Conservation (phyloP, 2,113 vertebrate genomes). For the Chaetodon trifascialis region DNA sequence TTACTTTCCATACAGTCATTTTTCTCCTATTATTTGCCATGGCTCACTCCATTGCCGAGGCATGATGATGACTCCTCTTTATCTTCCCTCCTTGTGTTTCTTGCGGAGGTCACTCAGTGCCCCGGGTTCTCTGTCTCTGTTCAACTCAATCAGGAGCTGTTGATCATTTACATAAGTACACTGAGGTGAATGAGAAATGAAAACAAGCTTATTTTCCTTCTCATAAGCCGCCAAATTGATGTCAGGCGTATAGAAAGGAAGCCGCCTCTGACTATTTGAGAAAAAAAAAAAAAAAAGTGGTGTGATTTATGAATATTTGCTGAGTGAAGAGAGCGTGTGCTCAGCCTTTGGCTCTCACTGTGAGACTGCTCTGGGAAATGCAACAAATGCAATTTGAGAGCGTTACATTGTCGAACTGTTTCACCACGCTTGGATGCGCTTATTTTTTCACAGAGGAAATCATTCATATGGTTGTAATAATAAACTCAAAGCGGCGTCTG, state of each 20-base stretch:
- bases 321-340: constrained; percentile 24
- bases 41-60: background rate
- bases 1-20: background rate
- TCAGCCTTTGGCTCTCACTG: constrained; percentile 10
- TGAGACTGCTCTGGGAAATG: constrained; percentile 21
- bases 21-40: constrained; percentile 14
- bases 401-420: constrained; percentile 10
- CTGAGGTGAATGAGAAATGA: constrained; percentile 11
- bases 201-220: constrained; percentile 26
- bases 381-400: constrained; percentile 25
- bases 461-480: constrained; percentile 24
- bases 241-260: background rate
- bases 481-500: constrained; percentile 2
- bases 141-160: background rate
- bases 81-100: background rate
- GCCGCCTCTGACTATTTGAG: background rate
- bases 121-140: constrained; percentile 1
- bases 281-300: constrained; percentile 15
- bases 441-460: constrained; percentile 24
- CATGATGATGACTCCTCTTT: background rate
- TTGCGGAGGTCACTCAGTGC: background rate
- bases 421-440: constrained; percentile 8
- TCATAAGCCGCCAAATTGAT: constrained; percentile 11
- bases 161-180: background rate
- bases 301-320: constrained; percentile 31